Percentiles rank a stretch among this genome's conserved stretches.
Evolutionary conservation across 2,797 vertebrate species (phyloP).

Genomic region (Lagocephalus sceleratus): DNA sequence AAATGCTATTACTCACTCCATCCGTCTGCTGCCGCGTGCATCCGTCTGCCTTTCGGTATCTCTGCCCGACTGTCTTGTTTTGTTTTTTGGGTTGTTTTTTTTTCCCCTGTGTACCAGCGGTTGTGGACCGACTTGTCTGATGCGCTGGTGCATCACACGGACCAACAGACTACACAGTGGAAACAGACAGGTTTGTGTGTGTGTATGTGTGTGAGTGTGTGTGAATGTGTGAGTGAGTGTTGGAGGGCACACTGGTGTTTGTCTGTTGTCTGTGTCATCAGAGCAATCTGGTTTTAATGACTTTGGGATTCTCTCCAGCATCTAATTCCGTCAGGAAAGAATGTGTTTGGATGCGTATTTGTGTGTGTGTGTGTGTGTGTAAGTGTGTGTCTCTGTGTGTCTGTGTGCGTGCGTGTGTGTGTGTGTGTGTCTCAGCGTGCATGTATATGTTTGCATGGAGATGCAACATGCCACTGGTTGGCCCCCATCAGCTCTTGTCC

Average conservation of each 20-base stretch:
- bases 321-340: constrained; percentile 67
- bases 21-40: constrained; percentile 46
- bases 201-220: constrained; percentile 32
- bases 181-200: constrained; percentile 55
- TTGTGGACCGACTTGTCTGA: constrained; percentile 41
- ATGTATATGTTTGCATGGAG: background rate
- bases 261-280: constrained; percentile 62
- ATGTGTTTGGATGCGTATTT: constrained; percentile 51
- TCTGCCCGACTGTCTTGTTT: constrained; percentile 38
- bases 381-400: constrained; percentile 7
- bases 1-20: constrained; percentile 63
- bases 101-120: constrained; percentile 51
- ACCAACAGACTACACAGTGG: constrained; percentile 67
- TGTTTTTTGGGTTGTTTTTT: too few relatives aligned
- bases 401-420: constrained; percentile 22
- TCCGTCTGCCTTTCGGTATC: constrained; percentile 59
- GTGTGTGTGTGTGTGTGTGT: constrained; percentile 4
- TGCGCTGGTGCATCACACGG: constrained; percentile 55
- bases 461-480: constrained; percentile 21
- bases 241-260: constrained; percentile 39
- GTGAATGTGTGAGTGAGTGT: constrained; percentile 21
- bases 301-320: constrained; percentile 64
- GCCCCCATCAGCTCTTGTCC: constrained; percentile 28
- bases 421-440: constrained; percentile 10
- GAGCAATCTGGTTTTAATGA: constrained; percentile 72